Percentiles rank a stretch among this genome's conserved stretches.
Evolutionary conservation across 1,140 invertebrate genomes (phyloP).

Genomic region (Drosophila navojoa): DNA sequence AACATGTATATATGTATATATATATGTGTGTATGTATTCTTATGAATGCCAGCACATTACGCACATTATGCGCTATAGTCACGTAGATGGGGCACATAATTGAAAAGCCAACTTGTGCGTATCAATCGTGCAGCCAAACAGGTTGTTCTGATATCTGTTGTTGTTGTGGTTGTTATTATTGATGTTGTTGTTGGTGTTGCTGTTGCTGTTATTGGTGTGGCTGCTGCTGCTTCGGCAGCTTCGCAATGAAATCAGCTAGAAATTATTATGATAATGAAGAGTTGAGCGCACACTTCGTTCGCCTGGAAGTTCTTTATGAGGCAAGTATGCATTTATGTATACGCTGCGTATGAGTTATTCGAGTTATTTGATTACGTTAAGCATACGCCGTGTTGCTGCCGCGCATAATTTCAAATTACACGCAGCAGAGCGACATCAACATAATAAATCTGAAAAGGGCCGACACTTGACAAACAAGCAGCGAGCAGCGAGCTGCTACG

Average conservation of each 20-base stretch:
- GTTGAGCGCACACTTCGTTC: conserved; percentile 24
- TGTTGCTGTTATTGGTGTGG: conserved; percentile 18
- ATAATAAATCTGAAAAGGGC: conserved; percentile 73
- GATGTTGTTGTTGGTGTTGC: conserved; percentile 18
- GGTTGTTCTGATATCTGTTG: conserved; percentile 48
- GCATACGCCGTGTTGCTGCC: conserved; percentile 62
- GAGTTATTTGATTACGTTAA: conserved; percentile 78
- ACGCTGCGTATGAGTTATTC: conserved; percentile 67
- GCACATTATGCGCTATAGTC: conserved; percentile 74
- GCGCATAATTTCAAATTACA: conserved; percentile 79
- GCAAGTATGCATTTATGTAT: conserved; percentile 26
- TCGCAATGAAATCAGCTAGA: conserved; percentile 75
- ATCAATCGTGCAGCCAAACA: conserved; percentile 66
- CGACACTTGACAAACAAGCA: conserved; percentile 70
- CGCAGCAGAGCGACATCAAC: conserved; percentile 71
- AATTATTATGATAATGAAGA: conserved; percentile 82
- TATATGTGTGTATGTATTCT: neutral
- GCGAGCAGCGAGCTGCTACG: conserved; percentile 35
- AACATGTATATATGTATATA: neutral
- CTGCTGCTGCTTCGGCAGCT: conserved; percentile 6
- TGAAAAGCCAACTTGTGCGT: conserved; percentile 78
- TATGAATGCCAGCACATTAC: conserved; percentile 48
- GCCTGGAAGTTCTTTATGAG: conserved; percentile 45
- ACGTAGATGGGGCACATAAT: conserved; percentile 73
- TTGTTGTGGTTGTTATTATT: neutral